A percentile compares a stretch with the other conserved stretches of the same genome.
These are phyloP conservation scores for Bombus turneri DNA, from an alignment of 1,140 invertebrate species.

Conservation along the genomic window DNA sequence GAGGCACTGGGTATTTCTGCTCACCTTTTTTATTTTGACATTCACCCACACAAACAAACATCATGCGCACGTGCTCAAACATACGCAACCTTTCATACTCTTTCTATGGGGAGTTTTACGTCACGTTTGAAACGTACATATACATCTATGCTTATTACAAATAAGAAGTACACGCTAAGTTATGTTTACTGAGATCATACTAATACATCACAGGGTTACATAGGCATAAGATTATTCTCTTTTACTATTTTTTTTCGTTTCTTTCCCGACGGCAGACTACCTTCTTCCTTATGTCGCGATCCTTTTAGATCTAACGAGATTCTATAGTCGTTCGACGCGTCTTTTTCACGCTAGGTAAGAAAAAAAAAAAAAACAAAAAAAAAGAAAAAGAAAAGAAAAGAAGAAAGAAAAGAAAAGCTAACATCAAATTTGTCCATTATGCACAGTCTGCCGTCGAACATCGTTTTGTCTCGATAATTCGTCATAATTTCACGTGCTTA, in stretches of 20 bases:
- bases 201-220: constrained; percentile 84
- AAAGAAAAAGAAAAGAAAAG: no score
- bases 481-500: neutral
- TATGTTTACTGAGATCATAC: constrained; percentile 83
- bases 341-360: neutral
- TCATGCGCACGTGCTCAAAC: constrained; percentile 22
- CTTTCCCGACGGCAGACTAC: constrained; percentile 50
- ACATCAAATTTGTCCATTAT: neutral
- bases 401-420: no score
- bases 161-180: constrained; percentile 79
- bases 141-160: constrained; percentile 75
- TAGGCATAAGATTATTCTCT: constrained; percentile 75
- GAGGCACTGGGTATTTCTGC: constrained; percentile 65
- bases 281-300: constrained; percentile 2
- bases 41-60: constrained; percentile 63
- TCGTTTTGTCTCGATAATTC: neutral
- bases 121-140: constrained; percentile 44
- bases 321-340: constrained; percentile 43
- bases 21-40: constrained; percentile 53
- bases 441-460: constrained; percentile 22
- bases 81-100: constrained; percentile 34
- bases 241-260: constrained; percentile 69
- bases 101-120: constrained; percentile 18
- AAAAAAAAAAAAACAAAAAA: neutral
- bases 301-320: constrained; percentile 62